Evolutionary conservation across 2,113 vertebrate species (phyloP), one percentile per base, ranked within the genome.

Genomic region (Fukomys damarensis): DNA sequence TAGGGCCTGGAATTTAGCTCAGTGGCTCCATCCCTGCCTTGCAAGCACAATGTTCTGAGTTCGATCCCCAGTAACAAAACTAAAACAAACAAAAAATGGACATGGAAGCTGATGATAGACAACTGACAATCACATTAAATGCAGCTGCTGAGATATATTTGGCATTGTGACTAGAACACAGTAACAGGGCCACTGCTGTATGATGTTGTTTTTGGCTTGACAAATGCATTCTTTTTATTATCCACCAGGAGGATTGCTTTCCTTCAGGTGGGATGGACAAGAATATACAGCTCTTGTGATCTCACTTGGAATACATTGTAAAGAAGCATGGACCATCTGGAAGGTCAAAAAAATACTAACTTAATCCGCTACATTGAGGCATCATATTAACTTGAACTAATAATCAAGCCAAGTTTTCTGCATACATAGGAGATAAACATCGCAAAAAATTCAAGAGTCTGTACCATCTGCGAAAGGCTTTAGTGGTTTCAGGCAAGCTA

Each of bases 181-280:
- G 20, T 41, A 43, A 77, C 17, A 2, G 68, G 41, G 66, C 13
- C 12, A 82, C 26, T 30, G 6, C 22, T 59, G 24, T 52, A 26
- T 3, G 5, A 10, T 35, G 20, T 35, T 66, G 82, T 41, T 66
- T 66, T 82, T 58, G 82, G 82, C 26, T 19, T 82, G 32, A 32
- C 49, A 91, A 61, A 43, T 30, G 52, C 20, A 22, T 59, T 65
- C 28, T 58, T 91, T 95, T 87, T 87, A 94, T 43, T 61, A 87
- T 7, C 6, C 41, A 46, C 59, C 77, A 87, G 92, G 49, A 93
- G 74, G 16, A 43, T 66, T 7, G 59, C 9, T 87, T 83, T 86
- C 49, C 52, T 68, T 91, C 58, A 68, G 3, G 22, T 59, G 46
- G 32, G 63, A 80, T 17, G 20, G 20, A 14, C 59, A 68, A 80